Percentiles rank a stretch among this genome's conserved stretches.
phyloP scores from a whole-genome alignment of 2,888 invertebrate genomes.

The Mesorhabditis belari region DNA sequence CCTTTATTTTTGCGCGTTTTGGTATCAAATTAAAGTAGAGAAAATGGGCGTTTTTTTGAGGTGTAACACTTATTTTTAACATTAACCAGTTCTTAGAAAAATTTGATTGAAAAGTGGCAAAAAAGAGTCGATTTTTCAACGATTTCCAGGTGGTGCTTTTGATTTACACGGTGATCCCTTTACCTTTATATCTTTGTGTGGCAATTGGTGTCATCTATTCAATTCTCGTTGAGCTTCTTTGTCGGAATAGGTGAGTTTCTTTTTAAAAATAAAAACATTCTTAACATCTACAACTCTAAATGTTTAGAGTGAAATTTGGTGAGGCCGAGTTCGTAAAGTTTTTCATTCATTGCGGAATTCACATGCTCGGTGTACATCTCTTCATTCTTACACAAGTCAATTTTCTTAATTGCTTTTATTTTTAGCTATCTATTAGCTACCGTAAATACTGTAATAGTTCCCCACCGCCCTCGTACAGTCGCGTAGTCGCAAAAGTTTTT shows the following conservation, averaged over 20 bases:
- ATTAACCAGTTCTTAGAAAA: no score
- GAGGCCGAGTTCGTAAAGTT: conserved; percentile 53
- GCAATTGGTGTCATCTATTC: conserved; percentile 75
- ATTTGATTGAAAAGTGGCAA: no score
- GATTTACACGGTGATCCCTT: conserved; percentile 84
- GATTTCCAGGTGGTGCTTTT: conserved; percentile 75
- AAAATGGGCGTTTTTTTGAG: no score
- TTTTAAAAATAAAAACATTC: no score
- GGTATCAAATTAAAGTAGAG: no score
- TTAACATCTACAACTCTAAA: neutral
- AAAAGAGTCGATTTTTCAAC: neutral
- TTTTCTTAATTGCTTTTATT: neutral
- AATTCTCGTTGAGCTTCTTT: conserved; percentile 74
- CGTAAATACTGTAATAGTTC: no score
- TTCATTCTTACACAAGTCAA: conserved; percentile 69
- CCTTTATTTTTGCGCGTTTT: no score
- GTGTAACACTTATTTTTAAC: no score
- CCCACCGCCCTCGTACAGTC: no score
- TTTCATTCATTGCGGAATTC: conserved; percentile 78
- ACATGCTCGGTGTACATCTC: conserved; percentile 84
- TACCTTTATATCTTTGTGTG: conserved; percentile 79
- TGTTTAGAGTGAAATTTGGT: conserved; percentile 8
- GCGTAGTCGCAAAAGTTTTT: neutral
- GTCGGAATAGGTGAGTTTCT: conserved; percentile 11
- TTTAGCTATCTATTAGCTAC: neutral